Conservation (phyloP, 2,888 invertebrate species). For the Melanophora roralis region DNA sequence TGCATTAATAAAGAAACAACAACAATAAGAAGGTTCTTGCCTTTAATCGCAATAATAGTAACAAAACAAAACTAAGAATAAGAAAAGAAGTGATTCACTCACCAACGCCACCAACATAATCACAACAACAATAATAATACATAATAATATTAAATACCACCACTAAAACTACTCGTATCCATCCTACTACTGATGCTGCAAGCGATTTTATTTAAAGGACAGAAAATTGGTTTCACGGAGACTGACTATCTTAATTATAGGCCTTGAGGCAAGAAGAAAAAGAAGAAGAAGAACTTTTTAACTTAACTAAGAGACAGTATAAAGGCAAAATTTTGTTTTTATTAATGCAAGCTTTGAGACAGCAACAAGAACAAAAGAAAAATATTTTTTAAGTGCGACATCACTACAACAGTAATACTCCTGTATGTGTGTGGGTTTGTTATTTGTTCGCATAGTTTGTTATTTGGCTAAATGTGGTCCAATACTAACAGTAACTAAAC, state of each 20-base stretch:
- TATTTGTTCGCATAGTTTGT: not conserved
- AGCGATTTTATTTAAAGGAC: conserved; percentile 66
- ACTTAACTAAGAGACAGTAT: conserved; percentile 49
- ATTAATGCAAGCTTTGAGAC: not conserved
- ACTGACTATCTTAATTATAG: conserved; percentile 69
- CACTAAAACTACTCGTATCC: conserved; percentile 28
- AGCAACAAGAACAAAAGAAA: conserved; percentile 40
- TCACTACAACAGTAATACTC: conserved; percentile 50
- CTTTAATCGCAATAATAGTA: conserved; percentile 56
- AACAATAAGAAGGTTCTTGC: conserved; percentile 9
- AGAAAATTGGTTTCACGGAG: conserved; percentile 69
- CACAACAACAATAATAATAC: conserved; percentile 50
- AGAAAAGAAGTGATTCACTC: conserved; percentile 59
- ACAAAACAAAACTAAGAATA: not conserved
- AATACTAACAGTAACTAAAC: not conserved
- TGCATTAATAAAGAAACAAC: conserved; percentile 26
- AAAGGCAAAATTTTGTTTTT: conserved; percentile 48
- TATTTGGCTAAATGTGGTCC: not conserved
- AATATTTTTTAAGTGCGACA: conserved; percentile 60
- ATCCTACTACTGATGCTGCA: conserved; percentile 59
- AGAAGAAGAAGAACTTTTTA: conserved; percentile 20
- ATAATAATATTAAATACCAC: not conserved
- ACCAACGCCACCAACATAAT: conserved; percentile 60
- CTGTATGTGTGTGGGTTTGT: conserved; percentile 21
- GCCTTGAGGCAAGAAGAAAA: conserved; percentile 65